phyloP scores from a whole-genome alignment of 1,140 invertebrate species.

The Caenorhabditis remanei region DNA sequence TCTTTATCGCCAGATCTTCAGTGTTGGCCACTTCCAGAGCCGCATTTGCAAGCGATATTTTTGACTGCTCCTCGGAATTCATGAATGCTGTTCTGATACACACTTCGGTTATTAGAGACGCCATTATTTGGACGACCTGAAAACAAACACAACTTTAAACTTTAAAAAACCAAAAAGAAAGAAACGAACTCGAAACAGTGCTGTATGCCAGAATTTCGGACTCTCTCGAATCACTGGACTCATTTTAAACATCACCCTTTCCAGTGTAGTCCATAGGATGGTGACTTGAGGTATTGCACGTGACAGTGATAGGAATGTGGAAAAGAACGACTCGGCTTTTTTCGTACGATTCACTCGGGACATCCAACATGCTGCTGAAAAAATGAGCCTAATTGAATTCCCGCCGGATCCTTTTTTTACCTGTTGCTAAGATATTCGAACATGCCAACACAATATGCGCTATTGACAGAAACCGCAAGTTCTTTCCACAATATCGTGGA shows the following conservation, averaged over 20 bases:
- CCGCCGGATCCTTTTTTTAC: neutral
- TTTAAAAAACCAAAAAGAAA: no score
- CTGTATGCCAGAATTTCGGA: neutral
- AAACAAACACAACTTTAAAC: neutral
- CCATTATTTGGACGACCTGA: conserved; percentile 1
- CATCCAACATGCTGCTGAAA: neutral
- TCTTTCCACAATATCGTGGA: neutral
- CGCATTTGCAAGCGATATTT: neutral
- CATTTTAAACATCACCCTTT: neutral
- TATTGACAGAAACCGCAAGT: conserved; percentile 5
- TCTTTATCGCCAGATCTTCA: neutral
- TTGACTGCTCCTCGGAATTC: neutral
- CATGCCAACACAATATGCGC: neutral
- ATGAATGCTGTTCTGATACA: neutral
- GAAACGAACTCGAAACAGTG: neutral
- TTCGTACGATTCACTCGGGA: neutral
- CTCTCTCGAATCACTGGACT: neutral
- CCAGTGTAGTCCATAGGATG: neutral
- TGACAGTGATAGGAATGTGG: neutral
- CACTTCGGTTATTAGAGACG: neutral
- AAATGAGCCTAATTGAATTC: neutral
- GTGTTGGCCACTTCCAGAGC: neutral
- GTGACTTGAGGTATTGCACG: neutral
- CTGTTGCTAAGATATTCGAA: conserved; percentile 3
- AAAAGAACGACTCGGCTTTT: conserved; percentile 25